Base-by-base conservation (phyloP, 2,888 invertebrate genomes). In the Trichopoda pennipes region DNA sequence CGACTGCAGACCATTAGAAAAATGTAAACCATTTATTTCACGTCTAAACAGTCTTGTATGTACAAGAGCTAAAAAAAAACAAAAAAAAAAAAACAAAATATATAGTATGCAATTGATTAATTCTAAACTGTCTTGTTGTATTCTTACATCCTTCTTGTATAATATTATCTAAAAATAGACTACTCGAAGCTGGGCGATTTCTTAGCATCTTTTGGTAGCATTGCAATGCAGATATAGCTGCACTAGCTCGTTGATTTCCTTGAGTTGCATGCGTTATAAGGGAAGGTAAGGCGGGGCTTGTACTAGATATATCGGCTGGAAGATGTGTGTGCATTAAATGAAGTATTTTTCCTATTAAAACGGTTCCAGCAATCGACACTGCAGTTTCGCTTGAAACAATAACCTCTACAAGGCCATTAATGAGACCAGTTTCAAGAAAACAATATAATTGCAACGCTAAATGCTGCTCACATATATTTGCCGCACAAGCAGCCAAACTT, bases 381-480 rank as follows among this genome's bases (percentile, higher is more conserved):
- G 96, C 95, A 16, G 49, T 55, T 90, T 98, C 97, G 89, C 96
- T 96, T 69, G 96, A 95, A 53, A 97, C 95, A 85, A 98, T 96
- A 38, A 98, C 98, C 92, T 98, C 97, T 42, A 97, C 96, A 85
- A 99, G 92, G 21, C 98, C 98, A 89, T 96, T 96, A 78, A 98
- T 92, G 69, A 98, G 92, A 38, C 98, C 98, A 81, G 94, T 94
- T 92, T 97, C 96, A 85, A 98, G 92, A 91, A 98, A 96, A 89
- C 97, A 95, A 88, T 97, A 96, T 70, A 99, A 93, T 86, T 99
- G 92, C 63, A 98, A 92, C 8, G 98, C 95, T 88, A 96, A 93
- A 92, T 98, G 98, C 90, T 97, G 96, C 91, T 98, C 97, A 81
- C 95, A 95, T 85, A 98, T 94, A 91, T 98, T 98, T 16, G 98